These are phyloP conservation scores for Chaenodraco wilsoni DNA, from an alignment of 2,797 vertebrate genomes.

Conservation along the genomic window DNA sequence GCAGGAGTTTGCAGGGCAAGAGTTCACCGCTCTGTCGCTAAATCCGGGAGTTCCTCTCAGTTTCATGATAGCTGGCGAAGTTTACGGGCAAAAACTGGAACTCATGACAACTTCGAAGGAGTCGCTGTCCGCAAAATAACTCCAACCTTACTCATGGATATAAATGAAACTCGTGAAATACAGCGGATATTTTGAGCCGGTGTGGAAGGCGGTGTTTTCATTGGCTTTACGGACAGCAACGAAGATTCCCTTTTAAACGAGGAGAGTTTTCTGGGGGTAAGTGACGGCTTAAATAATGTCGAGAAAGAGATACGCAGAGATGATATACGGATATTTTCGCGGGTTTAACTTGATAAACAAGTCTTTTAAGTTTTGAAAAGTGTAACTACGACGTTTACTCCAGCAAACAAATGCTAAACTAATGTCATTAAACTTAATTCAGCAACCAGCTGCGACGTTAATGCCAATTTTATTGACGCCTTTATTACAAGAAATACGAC, in stretches of 20 bases:
- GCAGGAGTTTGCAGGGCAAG: slow-evolving; percentile 72
- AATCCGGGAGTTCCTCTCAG: slow-evolving; percentile 55
- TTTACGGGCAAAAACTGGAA: slow-evolving; percentile 18
- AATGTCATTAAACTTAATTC: neutral
- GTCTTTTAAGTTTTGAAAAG: neutral
- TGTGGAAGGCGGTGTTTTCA: slow-evolving; percentile 24
- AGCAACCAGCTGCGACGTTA: neutral
- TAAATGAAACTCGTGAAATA: slow-evolving; percentile 24
- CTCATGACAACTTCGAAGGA: slow-evolving; percentile 41
- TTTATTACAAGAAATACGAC: neutral
- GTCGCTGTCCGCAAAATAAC: slow-evolving; percentile 41
- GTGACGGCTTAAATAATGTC: neutral
- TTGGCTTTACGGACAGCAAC: slow-evolving; percentile 5
- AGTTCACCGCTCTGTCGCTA: slow-evolving; percentile 73
- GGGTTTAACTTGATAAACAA: neutral
- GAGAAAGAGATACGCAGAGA: no score
- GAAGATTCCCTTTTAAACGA: slow-evolving; percentile 37
- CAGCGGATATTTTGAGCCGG: slow-evolving; percentile 29
- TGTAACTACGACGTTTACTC: no score
- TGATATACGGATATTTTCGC: neutral
- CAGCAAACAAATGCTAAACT: neutral
- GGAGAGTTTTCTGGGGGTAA: slow-evolving; percentile 46
- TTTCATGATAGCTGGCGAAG: slow-evolving; percentile 39
- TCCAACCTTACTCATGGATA: slow-evolving; percentile 56
- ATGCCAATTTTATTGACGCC: slow-evolving; percentile 17